Evolutionary conservation across 2,888 invertebrate genomes (phyloP).

Genomic region (Teleiodes luculella): DNA sequence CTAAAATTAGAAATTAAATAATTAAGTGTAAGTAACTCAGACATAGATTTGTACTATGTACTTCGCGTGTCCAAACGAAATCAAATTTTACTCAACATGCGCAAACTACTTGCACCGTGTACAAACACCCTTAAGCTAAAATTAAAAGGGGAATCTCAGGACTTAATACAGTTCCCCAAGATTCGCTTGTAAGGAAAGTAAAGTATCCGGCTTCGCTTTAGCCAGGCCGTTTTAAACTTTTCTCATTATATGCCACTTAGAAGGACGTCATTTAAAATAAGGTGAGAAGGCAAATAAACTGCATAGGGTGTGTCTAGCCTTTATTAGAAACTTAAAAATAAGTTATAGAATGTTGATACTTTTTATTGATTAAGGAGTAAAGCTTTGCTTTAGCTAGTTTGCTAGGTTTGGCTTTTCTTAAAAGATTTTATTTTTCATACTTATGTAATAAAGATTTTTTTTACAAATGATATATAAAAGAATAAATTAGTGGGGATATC

Average conservation of each 20-base stretch:
- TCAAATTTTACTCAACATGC: too few species aligned
- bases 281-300: constrained; percentile 27
- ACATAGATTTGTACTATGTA: too few species aligned
- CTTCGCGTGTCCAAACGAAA: not conserved
- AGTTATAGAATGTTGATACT: not conserved
- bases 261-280: constrained; percentile 25
- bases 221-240: constrained; percentile 23
- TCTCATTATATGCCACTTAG: constrained; percentile 29
- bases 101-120: too few species aligned
- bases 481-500: too few species aligned
- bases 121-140: not conserved
- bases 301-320: not conserved
- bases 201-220: not conserved
- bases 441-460: too few species aligned
- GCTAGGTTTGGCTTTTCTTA: too few species aligned
- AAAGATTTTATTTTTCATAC: too few species aligned
- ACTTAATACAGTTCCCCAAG: not conserved
- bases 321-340: too few species aligned
- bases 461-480: too few species aligned
- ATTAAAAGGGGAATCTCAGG: not conserved
- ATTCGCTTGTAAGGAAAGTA: not conserved
- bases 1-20: too few species aligned
- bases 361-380: not conserved
- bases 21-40: too few species aligned
- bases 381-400: too few species aligned